These are phyloP conservation scores for Thamnaconus septentrionalis DNA, from an alignment of 2,113 vertebrate genomes.

Conservation along the genomic window DNA sequence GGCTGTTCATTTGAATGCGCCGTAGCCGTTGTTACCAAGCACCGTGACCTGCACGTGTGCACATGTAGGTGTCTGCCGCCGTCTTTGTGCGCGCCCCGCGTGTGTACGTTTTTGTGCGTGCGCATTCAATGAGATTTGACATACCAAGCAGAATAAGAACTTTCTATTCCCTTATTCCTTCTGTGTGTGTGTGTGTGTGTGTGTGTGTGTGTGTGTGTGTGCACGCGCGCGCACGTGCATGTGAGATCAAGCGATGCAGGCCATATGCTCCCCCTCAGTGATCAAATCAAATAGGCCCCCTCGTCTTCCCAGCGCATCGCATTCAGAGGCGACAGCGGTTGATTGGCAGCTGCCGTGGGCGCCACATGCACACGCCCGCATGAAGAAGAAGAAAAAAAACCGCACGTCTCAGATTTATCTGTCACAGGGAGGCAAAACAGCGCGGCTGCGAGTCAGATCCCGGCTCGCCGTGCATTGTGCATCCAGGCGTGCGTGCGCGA, in stretches of 20 bases:
- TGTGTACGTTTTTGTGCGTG: slow-evolving; percentile 4
- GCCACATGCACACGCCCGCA: slow-evolving; percentile 41
- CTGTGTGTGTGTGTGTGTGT: slow-evolving; percentile 35
- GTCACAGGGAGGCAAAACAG: slow-evolving; percentile 41
- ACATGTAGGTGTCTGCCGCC: not conserved
- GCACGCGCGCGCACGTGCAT: not conserved
- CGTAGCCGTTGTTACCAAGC: not conserved
- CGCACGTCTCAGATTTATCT: slow-evolving; percentile 47
- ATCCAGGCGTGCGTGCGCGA: slow-evolving; percentile 34
- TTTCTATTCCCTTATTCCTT: slow-evolving; percentile 10
- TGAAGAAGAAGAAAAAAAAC: slow-evolving; percentile 41
- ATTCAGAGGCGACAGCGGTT: slow-evolving; percentile 55
- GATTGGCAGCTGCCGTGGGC: slow-evolving; percentile 67
- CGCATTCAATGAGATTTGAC: not conserved
- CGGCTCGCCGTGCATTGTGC: slow-evolving; percentile 38
- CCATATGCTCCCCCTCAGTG: slow-evolving; percentile 56
- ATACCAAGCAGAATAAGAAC: too few relatives aligned
- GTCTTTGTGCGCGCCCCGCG: not conserved
- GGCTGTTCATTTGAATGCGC: slow-evolving; percentile 23
- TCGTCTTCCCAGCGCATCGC: slow-evolving; percentile 59
- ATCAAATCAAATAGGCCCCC: slow-evolving; percentile 66
- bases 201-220: slow-evolving; percentile 41
- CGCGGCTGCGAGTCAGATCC: slow-evolving; percentile 40
- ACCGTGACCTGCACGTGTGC: not conserved
- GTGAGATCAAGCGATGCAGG: slow-evolving; percentile 49